Evolutionary conservation across 2,888 invertebrate species (phyloP), one percentile per base, ranked within the genome.

Genomic region (Parnassius glacialis): DNA sequence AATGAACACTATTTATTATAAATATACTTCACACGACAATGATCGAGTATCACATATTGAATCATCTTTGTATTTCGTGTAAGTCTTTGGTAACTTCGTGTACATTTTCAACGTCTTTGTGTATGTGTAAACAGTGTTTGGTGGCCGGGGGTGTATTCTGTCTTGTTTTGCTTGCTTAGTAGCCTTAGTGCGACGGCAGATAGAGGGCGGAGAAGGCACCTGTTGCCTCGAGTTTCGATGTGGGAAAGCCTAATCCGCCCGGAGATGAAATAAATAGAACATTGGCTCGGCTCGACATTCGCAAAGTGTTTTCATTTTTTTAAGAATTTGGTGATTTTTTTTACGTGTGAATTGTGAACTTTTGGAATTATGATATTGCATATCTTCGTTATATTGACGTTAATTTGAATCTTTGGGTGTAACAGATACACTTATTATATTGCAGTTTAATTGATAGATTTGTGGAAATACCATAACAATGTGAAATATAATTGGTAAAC

Each of bases 231-330:
- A 75, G 75, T 75, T 81, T 75, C 80, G 79, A 76, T 76, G 81
- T 74, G 78, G 72, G 76, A 78, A 75, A 70, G 81, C 79, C 86
- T 88, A 88, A 90, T 89, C 86, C 83, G 75, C 65, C 67, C 76
- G 69, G 79, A 85, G 83, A 87, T 85, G 85, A 85, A 89, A 89
- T 88, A 89, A 86, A 86, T 84, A 85, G 83, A 82, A 80, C 80
- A 81, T 82, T 78, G 81, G 75, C 77, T 76, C 71, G 65, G 65
- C 70, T 72, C 66, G 64, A 74, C 72, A 73, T 70, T 72, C 66
- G 68, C 70, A 72, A 74, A 73, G 77, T 79, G 75, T 69, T 50
- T 57, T 16, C 60, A 11, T 78, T 77, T 76, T 78, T 73, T 74
- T 70, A 70, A 69, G 67, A 48, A 57, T 53, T 57, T 69, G 68